Percentiles rank a stretch among this genome's conserved stretches.
phyloP scores from a whole-genome alignment of 2,888 invertebrate genomes.

The Hypsopygia costalis region DNA sequence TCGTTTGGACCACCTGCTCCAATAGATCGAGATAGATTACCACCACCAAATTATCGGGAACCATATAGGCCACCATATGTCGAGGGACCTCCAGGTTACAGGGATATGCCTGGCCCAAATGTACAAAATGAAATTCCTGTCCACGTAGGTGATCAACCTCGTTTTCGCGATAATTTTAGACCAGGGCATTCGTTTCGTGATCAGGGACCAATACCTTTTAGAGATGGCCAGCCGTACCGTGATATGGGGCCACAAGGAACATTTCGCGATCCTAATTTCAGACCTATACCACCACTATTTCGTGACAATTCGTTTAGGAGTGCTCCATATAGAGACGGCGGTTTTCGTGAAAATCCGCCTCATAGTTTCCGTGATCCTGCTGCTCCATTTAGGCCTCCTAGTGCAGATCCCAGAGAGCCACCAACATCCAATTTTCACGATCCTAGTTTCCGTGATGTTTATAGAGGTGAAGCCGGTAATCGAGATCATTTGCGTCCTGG shows the following conservation, averaged over 20 bases:
- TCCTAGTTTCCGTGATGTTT: slow-evolving; percentile 59
- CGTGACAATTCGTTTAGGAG: slow-evolving; percentile 58
- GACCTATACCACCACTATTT: slow-evolving; percentile 55
- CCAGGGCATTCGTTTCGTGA: slow-evolving; percentile 57
- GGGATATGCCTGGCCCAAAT: slow-evolving; percentile 49
- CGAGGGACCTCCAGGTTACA: slow-evolving; percentile 51
- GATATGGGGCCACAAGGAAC: slow-evolving; percentile 46
- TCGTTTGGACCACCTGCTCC: slow-evolving; percentile 52
- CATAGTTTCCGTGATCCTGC: slow-evolving; percentile 58
- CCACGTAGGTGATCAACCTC: slow-evolving; percentile 56
- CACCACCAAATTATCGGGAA: slow-evolving; percentile 59
- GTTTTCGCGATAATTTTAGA: slow-evolving; percentile 66
- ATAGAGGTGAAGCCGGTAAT: slow-evolving; percentile 51
- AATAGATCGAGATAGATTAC: slow-evolving; percentile 60
- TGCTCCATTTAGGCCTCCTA: slow-evolving; percentile 58
- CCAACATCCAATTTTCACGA: slow-evolving; percentile 54
- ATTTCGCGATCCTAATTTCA: slow-evolving; percentile 55
- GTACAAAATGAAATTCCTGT: slow-evolving; percentile 61
- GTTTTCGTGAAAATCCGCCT: slow-evolving; percentile 56
- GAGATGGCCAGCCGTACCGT: slow-evolving; percentile 52
- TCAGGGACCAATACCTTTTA: slow-evolving; percentile 56
- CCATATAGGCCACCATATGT: slow-evolving; percentile 53
- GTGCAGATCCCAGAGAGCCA: slow-evolving; percentile 57
- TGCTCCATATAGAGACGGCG: slow-evolving; percentile 57
- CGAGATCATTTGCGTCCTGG: slow-evolving; percentile 53